Base-by-base conservation (phyloP, 1,140 invertebrate species). In the Fopius arisanus region DNA sequence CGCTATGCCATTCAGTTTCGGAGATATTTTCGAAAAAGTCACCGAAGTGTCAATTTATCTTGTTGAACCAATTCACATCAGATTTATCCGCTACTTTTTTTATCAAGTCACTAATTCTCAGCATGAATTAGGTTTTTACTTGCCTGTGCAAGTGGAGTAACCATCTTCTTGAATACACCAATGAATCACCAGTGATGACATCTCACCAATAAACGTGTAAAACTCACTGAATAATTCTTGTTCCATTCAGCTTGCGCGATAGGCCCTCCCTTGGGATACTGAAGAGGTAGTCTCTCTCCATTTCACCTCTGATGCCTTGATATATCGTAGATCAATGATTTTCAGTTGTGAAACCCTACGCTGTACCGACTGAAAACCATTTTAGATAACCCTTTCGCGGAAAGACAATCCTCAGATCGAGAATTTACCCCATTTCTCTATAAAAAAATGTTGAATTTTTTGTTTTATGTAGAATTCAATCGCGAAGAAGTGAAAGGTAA, bases 211-310 rank as follows among this genome's bases (percentile, higher is more conserved):
- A 76, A 80, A 75, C 78, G 81, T 67, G 78, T 41, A 10, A 59
- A 62, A 62, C 41, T 40, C 37, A 84, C 80, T 87, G 83, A 87
- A 78, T 78, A 82, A 85, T 75, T 83, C 84, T 77, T 87, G 76
- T 87, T 87, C 81, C 82, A 83, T 81, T 87, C 82, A 86, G 86
- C 85, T 87, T 87, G 79, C 84, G 82, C 80, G 83, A 87, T 87
- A 88, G 84, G 81, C 83, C 86, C 75, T 86, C 82, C 80, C 83
- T 87, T 82, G 87, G 87, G 86, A 84, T 86, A 83, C 82, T 86
- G 70, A 87, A 87, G 87, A 88, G 86, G 87, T 88, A 88, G 86
- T 82, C 80, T 78, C 82, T 26, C 83, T 85, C 78, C 81, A 84
- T 82, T 84, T 86, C 23, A 59, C 82, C 79, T 83, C 82, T 79